Percentiles rank a stretch among this genome's conserved stretches.
These are phyloP conservation scores for Cyprinus carpio DNA, from an alignment of 2,113 vertebrate species.

Conservation along the genomic window DNA sequence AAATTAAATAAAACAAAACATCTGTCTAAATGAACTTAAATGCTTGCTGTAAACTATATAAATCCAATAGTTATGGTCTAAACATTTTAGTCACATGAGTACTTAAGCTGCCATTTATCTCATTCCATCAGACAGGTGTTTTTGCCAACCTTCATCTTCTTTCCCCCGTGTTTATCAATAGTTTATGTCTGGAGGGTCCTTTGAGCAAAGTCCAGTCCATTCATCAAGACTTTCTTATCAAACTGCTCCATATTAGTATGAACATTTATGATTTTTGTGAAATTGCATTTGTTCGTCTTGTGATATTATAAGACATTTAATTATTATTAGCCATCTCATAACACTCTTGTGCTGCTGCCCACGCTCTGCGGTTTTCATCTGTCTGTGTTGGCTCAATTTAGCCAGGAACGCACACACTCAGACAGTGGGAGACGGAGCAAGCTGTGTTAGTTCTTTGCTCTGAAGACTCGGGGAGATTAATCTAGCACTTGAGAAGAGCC, in stretches of 20 bases:
- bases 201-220: not conserved
- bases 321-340: constrained; percentile 1
- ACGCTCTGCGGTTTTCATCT: not conserved
- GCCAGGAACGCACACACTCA: not conserved
- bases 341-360: not conserved
- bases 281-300: not conserved
- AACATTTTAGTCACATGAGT: not conserved
- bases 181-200: not conserved
- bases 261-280: not conserved
- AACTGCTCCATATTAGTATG: not conserved
- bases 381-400: not conserved
- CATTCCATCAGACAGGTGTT: not conserved
- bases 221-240: not conserved
- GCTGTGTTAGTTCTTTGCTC: constrained; percentile 18
- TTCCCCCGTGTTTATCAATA: not conserved
- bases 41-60: not conserved
- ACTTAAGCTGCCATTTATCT: not conserved
- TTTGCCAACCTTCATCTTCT: not conserved
- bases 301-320: not conserved
- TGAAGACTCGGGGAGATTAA: constrained; percentile 49
- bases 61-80: not conserved
- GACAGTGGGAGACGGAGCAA: not conserved
- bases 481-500: constrained; percentile 31
- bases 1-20: no score
- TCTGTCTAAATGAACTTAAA: no score